Base-by-base conservation (phyloP, 2,113 vertebrate genomes). In the Hucho hucho region DNA sequence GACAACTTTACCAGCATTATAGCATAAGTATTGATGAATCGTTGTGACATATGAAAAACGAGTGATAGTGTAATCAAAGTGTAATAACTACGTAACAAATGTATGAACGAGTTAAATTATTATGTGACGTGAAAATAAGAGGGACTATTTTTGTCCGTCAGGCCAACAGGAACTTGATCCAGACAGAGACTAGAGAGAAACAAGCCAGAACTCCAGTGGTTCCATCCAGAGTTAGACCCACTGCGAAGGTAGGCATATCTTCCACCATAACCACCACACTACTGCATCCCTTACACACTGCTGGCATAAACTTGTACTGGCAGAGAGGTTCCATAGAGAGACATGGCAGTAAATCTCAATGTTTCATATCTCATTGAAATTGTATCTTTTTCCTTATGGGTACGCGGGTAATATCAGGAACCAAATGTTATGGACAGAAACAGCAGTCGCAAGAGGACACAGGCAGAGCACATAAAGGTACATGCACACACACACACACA, bases 241-340 rank as follows among this genome's bases (percentile, higher is more conserved):
- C 64, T 68, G 77, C 86, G 46, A 77, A 85, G 83, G 90, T 90
- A 32, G 49, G 53, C 26, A 20, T 18, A 12, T 43, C 6, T 12
- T 11, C 13, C 63, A 28, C 0, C 26, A n/a, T 53, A 68, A n/a
- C 0, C 18, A 47, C 24, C 65, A 32, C 63, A 74, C 37, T 28
- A 56, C 16, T 46, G 13, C 66, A 29, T 43, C 18, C 20, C 20
- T 68, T 46, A 68, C 66, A 16, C 13, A 26, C 63, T 14, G 25
- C 66, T 43, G 43, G 18, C 5, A 43, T 20, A 32, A 14, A 22
- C 66, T 4, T 68, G 65, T 37, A 37, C 18, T 68, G 20, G 12
- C 29, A 78, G 7, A 64, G 24, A 5, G 43, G 63, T 69, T 76
- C 70, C 70, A 7, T 56, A 6, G 20, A 32, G 64, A 47, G 43